A percentile compares a stretch with the other conserved stretches of the same genome.
Evolutionary conservation across 2,797 vertebrate species (phyloP).

Genomic region (Trachurus trachurus): DNA sequence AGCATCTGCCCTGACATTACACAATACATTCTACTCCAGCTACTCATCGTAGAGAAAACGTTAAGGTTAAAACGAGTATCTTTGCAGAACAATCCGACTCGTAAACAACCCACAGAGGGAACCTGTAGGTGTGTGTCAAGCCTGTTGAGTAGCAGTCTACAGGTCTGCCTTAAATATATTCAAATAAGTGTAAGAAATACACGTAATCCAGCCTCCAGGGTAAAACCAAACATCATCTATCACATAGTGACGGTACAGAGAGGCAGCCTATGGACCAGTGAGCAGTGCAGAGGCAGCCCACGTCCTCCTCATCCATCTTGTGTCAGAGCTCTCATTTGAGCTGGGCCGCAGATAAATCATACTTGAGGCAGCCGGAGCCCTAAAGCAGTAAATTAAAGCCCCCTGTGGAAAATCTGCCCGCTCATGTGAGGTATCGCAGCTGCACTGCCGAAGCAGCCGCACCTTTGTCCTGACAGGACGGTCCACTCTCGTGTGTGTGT

Average conservation of each 20-base stretch:
- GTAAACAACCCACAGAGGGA: slow-evolving; percentile 43
- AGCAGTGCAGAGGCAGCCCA: slow-evolving; percentile 54
- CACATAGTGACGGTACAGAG: slow-evolving; percentile 42
- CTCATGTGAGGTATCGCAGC: slow-evolving; percentile 78
- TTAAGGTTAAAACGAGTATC: slow-evolving; percentile 18
- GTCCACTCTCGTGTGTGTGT: slow-evolving; percentile 25
- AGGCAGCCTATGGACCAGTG: slow-evolving; percentile 50
- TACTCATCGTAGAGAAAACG: slow-evolving; percentile 15
- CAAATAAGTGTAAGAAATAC: slow-evolving; percentile 35
- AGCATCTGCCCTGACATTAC: slow-evolving; percentile 57
- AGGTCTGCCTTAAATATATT: slow-evolving; percentile 36
- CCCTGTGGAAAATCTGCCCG: slow-evolving; percentile 74
- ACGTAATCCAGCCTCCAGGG: slow-evolving; percentile 38
- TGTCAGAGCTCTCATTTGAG: slow-evolving; percentile 78
- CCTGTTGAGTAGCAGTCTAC: slow-evolving; percentile 34
- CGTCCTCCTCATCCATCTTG: slow-evolving; percentile 80
- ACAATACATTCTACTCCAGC: slow-evolving; percentile 43
- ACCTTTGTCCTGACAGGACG: slow-evolving; percentile 49
- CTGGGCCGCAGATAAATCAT: slow-evolving; percentile 86
- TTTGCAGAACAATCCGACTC: slow-evolving; percentile 2
- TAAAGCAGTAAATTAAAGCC: slow-evolving; percentile 84
- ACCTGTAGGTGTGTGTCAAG: slow-evolving; percentile 11
- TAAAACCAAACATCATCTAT: slow-evolving; percentile 61
- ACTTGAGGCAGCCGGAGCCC: slow-evolving; percentile 80
- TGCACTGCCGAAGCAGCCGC: slow-evolving; percentile 54